Evolutionary conservation across 2,797 vertebrate species (phyloP).

Genomic region (Peromyscus melanophrys): DNA sequence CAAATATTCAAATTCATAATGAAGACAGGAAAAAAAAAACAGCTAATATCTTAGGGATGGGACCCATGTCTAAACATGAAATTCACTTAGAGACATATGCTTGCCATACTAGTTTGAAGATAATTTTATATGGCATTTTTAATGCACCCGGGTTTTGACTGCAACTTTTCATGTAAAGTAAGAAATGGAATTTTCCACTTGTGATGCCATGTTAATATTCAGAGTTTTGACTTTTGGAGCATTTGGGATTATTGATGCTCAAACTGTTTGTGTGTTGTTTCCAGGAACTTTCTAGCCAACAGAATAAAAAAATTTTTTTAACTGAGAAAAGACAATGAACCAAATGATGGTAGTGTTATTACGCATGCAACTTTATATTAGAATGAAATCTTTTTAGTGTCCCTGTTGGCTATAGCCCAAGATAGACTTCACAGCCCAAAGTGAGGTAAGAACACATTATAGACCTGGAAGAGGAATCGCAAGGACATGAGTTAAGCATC

Average conservation of each 20-base stretch:
- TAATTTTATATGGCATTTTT: not conserved
- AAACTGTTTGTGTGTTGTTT: not conserved
- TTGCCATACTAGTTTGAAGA: not conserved
- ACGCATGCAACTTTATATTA: not conserved
- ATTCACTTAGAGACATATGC: not conserved
- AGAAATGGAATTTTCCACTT: not conserved
- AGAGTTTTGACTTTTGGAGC: not conserved
- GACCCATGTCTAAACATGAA: not conserved
- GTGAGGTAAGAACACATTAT: not conserved
- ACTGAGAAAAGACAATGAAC: slow-evolving; percentile 20
- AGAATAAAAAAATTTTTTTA: not conserved
- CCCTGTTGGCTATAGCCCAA: not conserved
- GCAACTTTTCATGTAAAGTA: not conserved
- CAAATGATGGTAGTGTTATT: slow-evolving; percentile 22
- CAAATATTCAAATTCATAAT: not conserved
- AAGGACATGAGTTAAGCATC: not conserved
- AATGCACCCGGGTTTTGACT: not conserved
- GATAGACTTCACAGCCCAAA: slow-evolving; percentile 15
- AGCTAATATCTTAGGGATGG: not conserved
- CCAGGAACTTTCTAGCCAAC: not conserved
- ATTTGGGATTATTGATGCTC: not conserved
- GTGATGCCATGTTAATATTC: not conserved
- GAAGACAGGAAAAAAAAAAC: not conserved
- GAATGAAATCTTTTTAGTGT: slow-evolving; percentile 12
- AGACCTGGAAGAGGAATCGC: not conserved